A percentile compares a stretch with the other conserved stretches of the same genome.
phyloP scores from a whole-genome alignment of 2,113 vertebrate species.

The Myiozetetes cayanensis region DNA sequence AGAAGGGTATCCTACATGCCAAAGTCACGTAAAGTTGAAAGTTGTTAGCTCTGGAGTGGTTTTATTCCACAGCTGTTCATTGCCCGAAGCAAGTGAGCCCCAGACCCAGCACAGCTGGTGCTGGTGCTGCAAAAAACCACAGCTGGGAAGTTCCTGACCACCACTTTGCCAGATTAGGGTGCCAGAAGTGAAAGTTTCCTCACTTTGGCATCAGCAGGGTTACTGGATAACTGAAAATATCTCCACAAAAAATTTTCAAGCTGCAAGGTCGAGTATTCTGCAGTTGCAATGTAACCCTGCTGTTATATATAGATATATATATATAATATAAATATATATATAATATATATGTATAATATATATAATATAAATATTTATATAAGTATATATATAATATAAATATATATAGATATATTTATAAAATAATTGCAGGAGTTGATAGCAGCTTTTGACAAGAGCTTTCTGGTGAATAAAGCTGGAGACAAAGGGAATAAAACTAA shows the following conservation, averaged over 20 bases:
- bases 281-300: not conserved
- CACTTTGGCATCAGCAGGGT: not conserved
- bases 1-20: not conserved
- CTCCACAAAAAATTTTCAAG: not conserved
- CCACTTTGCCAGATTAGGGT: not conserved
- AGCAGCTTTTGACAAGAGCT: not conserved
- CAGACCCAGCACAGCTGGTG: not conserved
- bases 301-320: too few species aligned
- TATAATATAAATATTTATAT: too few species aligned
- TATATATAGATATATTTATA: not conserved
- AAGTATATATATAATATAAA: too few species aligned
- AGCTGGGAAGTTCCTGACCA: not conserved
- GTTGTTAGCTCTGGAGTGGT: not conserved
- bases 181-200: not conserved
- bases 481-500: not conserved
- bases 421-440: not conserved
- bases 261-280: not conserved
- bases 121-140: too few species aligned
- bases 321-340: too few species aligned
- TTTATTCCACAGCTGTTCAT: not conserved
- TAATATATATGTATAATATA: too few species aligned
- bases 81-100: not conserved
- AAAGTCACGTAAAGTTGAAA: rapidly evolving
- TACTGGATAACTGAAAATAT: not conserved
- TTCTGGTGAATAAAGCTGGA: not conserved